Evolutionary conservation across 2,888 invertebrate genomes (phyloP), one percentile per base, ranked within the genome.

Genomic region (Corbicula japonica): DNA sequence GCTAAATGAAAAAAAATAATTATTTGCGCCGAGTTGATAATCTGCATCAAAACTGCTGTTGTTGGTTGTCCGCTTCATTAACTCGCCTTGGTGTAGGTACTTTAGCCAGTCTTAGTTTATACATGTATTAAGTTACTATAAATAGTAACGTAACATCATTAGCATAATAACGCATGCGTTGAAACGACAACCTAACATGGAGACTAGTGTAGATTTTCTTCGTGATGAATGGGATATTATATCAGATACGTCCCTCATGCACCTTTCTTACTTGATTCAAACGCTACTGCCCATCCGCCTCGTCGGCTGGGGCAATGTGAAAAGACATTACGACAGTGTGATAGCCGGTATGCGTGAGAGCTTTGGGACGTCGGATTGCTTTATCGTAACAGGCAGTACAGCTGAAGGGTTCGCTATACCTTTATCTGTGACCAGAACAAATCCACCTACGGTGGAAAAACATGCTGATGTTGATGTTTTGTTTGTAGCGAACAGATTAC

Each of bases 391-490:
- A 6, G 78, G 78, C 21, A 78, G 78, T 38, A 78, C 50, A 21
- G 58, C 71, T 3, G 78, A 78, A 46, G 78, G 78, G 5, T 78
- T 69, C 60, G 69, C 63, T 10, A 69, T 78, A n/a, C 78, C 78
- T 1, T 38, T 63, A 34, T 68, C 73, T 48, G 50, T 78, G 15
- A 48, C 34, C 23, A 62, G 69, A 35, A 50, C 50, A 5, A 26
- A 15, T 1, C 46, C 46, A 8, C 73, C 73, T 5, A 34, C 35
- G 15, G 44, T 73, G 15, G 73, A 78, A 41, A 50, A 44, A 32
- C 15, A 63, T 8, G 69, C 72, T 30, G 77, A 78, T n/a, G 52
- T 78, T 18, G 78, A 78, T 44, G 61, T 66, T 1, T 56, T 70
- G 5, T 56, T 65, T 41, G 60, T 77, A n/a, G 1, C 18, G 21